Conservation (phyloP, 2,113 vertebrate genomes). For the Aspiorhynchus laticeps region DNA sequence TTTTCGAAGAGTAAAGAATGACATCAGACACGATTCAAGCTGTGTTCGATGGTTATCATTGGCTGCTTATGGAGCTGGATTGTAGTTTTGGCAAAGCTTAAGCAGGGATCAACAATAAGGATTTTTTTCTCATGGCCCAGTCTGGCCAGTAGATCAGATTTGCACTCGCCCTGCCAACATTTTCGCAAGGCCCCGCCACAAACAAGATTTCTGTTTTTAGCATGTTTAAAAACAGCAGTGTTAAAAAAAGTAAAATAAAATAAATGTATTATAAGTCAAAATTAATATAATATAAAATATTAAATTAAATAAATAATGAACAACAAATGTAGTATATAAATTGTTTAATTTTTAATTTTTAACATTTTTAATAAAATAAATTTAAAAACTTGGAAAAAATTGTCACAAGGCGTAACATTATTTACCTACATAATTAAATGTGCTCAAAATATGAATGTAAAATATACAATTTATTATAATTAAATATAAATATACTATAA, state of each 20-base stretch:
- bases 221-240: neutral
- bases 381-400: neutral
- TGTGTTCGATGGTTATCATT: conserved; percentile 22
- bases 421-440: neutral
- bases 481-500: neutral
- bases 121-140: neutral
- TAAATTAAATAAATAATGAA: neutral
- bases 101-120: conserved; percentile 17
- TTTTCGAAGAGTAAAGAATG: conserved; percentile 45
- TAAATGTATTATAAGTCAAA: neutral
- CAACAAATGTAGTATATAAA: neutral
- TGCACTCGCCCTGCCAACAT: neutral
- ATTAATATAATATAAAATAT: neutral
- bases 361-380: neutral
- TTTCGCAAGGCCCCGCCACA: neutral
- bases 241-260: neutral
- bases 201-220: neutral
- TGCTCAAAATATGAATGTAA: neutral
- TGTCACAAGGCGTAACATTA: neutral
- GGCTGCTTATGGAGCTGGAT: conserved; percentile 26
- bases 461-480: neutral
- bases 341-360: too few species aligned
- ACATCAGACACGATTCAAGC: conserved; percentile 41
- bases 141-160: neutral
- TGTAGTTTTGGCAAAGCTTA: conserved; percentile 43